Conservation (phyloP, 2,888 invertebrate genomes). For the Hydroisotoma schaefferi region DNA sequence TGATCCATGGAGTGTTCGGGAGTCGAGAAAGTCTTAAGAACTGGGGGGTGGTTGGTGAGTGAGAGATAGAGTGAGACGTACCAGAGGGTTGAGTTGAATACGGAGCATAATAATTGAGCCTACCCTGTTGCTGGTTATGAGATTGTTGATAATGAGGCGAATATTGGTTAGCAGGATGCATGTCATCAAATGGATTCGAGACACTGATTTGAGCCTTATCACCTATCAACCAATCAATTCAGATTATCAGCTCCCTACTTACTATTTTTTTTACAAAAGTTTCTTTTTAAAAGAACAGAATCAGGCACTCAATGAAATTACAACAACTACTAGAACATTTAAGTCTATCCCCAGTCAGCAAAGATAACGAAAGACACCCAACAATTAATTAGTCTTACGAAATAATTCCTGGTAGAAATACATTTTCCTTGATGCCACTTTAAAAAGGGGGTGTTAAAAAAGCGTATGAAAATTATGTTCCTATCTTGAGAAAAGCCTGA, state of each 20-base stretch:
- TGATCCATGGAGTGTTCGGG: background rate
- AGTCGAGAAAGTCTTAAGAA: background rate
- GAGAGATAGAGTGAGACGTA: conserved; percentile 32
- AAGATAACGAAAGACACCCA: no score
- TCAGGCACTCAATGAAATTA: no score
- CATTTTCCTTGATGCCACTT: no score
- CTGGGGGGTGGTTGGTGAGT: conserved; percentile 11
- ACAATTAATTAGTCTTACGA: no score
- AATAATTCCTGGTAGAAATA: no score
- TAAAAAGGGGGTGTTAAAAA: no score
- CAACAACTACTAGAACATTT: no score
- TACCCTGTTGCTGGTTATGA: conserved; percentile 41
- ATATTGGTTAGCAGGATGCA: conserved; percentile 41
- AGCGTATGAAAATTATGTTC: no score
- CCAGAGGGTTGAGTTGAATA: conserved; percentile 36
- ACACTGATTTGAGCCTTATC: conserved; percentile 74
- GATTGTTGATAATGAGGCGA: conserved; percentile 37
- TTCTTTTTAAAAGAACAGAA: no score
- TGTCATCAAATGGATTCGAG: conserved; percentile 80
- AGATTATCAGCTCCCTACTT: background rate
- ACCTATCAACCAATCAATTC: conserved; percentile 49
- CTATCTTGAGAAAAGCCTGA: no score
- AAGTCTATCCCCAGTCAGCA: no score
- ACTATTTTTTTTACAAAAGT: no score
- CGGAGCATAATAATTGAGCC: conserved; percentile 38